A percentile compares a stretch with the other conserved stretches of the same genome.
phyloP scores from a whole-genome alignment of 2,888 invertebrate genomes.

The Eristalis intricaria region DNA sequence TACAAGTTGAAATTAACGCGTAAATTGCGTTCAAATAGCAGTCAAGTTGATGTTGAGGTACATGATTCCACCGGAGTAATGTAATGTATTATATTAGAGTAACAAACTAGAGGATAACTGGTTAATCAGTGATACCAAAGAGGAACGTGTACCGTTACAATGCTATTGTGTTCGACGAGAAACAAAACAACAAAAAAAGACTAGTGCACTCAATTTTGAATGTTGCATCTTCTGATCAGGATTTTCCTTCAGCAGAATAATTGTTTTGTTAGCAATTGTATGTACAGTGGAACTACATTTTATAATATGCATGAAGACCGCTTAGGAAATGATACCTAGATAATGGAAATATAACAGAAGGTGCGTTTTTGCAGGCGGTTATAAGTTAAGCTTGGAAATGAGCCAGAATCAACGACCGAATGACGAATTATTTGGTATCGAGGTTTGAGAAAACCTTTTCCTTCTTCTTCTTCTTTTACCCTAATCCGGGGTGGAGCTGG shows the following conservation, averaged over 20 bases:
- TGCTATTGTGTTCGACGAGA: background rate
- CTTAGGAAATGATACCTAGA: background rate
- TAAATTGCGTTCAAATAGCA: conserved; percentile 81
- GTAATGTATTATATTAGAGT: conserved; percentile 56
- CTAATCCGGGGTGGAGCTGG: too few species aligned
- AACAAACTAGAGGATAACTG: conserved; percentile 62
- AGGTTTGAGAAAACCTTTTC: too few species aligned
- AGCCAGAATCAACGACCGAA: too few species aligned
- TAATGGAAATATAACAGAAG: background rate
- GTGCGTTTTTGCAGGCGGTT: too few species aligned
- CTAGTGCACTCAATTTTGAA: background rate
- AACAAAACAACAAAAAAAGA: background rate
- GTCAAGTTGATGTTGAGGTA: conserved; percentile 73
- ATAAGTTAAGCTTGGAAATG: too few species aligned
- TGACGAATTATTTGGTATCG: too few species aligned
- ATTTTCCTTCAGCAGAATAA: background rate
- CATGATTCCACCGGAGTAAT: conserved; percentile 23
- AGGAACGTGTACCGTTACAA: background rate
- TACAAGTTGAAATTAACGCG: conserved; percentile 73
- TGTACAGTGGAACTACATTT: background rate
- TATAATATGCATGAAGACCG: background rate
- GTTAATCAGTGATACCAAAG: conserved; percentile 56
- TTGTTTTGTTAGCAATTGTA: background rate
- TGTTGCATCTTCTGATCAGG: background rate
- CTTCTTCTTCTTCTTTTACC: too few species aligned